Evolutionary conservation across 2,113 vertebrate species (phyloP).

Genomic region (Rhabdomys dilectus): DNA sequence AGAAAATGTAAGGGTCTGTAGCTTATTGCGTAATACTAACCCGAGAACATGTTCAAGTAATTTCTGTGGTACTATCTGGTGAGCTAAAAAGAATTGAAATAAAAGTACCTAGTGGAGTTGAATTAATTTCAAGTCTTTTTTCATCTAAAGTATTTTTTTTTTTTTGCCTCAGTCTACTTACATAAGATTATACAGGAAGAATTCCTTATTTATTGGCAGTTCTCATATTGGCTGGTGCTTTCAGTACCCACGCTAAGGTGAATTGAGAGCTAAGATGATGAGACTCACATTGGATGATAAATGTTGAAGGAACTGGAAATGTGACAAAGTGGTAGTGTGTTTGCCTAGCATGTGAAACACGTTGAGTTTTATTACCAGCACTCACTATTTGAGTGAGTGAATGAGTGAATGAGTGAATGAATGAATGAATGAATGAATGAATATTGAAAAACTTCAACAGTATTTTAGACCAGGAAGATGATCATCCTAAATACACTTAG

Average conservation of each 20-base stretch:
- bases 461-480: background rate
- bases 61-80: conserved; percentile 33
- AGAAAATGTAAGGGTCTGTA: background rate
- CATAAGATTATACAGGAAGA: background rate
- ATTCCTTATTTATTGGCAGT: conserved; percentile 33
- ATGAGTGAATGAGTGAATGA: background rate
- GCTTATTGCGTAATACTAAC: conserved; percentile 19
- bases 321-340: background rate
- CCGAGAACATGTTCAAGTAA: conserved; percentile 1
- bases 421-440: background rate
- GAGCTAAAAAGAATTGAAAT: conserved; percentile 6
- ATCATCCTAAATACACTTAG: background rate
- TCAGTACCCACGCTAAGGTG: background rate
- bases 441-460: background rate
- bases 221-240: background rate
- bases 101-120: background rate
- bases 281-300: conserved; percentile 7
- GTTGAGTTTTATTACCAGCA: background rate
- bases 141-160: background rate
- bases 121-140: background rate
- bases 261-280: conserved; percentile 43
- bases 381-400: too few species aligned
- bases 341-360: background rate
- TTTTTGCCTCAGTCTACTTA: conserved; percentile 20
- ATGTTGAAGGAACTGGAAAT: background rate